Conservation (phyloP, 2,888 invertebrate species). For the Synergus itoensis region DNA sequence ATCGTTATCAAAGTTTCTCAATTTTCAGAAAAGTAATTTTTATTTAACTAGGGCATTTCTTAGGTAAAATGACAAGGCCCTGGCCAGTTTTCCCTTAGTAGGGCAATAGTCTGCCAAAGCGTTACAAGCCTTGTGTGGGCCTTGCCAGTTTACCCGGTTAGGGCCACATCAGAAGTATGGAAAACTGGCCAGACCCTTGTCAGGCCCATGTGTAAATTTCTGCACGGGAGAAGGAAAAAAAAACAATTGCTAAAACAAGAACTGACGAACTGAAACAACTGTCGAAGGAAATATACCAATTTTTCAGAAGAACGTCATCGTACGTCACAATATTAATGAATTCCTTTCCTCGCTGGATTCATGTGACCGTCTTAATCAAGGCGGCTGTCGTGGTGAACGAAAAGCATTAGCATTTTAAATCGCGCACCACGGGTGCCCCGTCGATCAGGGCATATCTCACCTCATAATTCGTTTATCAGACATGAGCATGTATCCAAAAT, state of each 20-base stretch:
- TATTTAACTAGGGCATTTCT: no score
- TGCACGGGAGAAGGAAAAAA: neutral
- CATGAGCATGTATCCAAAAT: conserved; percentile 4
- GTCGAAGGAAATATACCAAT: neutral
- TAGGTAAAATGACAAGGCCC: no score
- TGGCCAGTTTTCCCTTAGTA: no score
- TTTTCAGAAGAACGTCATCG: conserved; percentile 47
- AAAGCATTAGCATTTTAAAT: conserved; percentile 73
- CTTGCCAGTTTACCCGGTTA: no score
- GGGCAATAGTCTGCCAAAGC: no score
- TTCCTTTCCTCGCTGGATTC: conserved; percentile 58
- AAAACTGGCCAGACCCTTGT: no score
- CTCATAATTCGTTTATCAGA: conserved; percentile 69
- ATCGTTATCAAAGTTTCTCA: no score
- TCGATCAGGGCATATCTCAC: conserved; percentile 46
- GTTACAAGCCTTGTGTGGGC: no score
- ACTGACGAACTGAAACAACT: neutral
- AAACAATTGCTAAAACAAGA: neutral
- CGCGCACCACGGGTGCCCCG: conserved; percentile 68
- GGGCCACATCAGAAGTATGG: no score
- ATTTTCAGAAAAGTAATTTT: no score
- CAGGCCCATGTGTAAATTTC: no score
- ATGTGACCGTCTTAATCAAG: conserved; percentile 70
- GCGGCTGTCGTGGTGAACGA: conserved; percentile 64
- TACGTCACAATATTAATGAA: conserved; percentile 68